A percentile compares a stretch with the other conserved stretches of the same genome.
Conservation (phyloP, 2,113 vertebrate genomes). For the Oryzias javanicus region DNA sequence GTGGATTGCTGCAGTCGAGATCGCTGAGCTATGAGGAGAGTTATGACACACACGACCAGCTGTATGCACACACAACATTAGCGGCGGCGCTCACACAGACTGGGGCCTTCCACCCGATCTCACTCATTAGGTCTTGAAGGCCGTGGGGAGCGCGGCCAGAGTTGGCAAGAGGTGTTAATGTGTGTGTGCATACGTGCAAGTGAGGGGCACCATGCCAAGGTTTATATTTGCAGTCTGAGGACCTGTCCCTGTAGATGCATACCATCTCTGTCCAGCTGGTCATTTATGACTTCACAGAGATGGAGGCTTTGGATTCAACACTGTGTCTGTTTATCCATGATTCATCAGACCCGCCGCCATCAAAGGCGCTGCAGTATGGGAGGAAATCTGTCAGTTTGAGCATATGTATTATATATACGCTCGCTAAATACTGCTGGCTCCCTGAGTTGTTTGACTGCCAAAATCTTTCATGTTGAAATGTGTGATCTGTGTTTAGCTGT, state of each 20-base stretch:
- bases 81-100: slow-evolving; percentile 52
- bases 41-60: slow-evolving; percentile 56
- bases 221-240: slow-evolving; percentile 69
- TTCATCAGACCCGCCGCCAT: slow-evolving; percentile 55
- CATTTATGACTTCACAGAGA: slow-evolving; percentile 52
- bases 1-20: slow-evolving; percentile 41
- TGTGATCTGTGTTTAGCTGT: slow-evolving; percentile 56
- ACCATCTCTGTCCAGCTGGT: slow-evolving; percentile 73
- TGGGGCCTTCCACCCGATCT: slow-evolving; percentile 71
- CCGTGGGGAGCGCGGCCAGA: slow-evolving; percentile 66
- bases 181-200: slow-evolving; percentile 37
- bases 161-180: slow-evolving; percentile 56
- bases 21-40: slow-evolving; percentile 48
- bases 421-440: slow-evolving; percentile 50
- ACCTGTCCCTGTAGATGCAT: slow-evolving; percentile 56
- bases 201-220: slow-evolving; percentile 58
- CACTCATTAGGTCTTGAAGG: slow-evolving; percentile 74
- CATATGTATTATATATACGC: slow-evolving; percentile 53
- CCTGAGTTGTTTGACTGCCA: slow-evolving; percentile 38
- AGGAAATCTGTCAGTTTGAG: slow-evolving; percentile 60
- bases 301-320: slow-evolving; percentile 46
- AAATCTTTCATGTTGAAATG: slow-evolving; percentile 61
- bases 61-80: slow-evolving; percentile 41
- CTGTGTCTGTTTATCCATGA: slow-evolving; percentile 57
- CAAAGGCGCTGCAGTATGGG: slow-evolving; percentile 53